Evolutionary conservation across 2,113 vertebrate genomes (phyloP), one percentile per base, ranked within the genome.

Genomic region (Thomomys bottae): DNA sequence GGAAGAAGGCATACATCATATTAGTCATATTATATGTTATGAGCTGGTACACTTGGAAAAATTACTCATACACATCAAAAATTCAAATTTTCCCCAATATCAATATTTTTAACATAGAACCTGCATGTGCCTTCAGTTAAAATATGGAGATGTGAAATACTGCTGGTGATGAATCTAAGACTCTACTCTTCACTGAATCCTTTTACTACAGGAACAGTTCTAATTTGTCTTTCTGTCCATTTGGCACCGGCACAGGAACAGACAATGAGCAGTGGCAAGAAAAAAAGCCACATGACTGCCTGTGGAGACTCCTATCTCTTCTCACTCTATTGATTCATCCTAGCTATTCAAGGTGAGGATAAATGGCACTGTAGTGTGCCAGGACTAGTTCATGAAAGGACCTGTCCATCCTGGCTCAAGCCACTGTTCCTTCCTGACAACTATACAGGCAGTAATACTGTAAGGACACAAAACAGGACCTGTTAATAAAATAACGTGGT

Each of bases 311-410:
- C 80, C 70, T n/a, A 61, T 87, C 91, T 89, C 83, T 54, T 86
- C 88, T 77, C 77, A 75, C 67, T 49, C 54, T 59, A 38, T 82
- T 96, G 95, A 95, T 97, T 96, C 94, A 94, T 91, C 93, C 89
- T 67, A 94, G 89, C 85, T 89, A 91, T 94, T 96, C 92, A 94
- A 97, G 92, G 89, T 89, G 90, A 96, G 72, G 76, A 94, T 67
- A 91, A 96, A 96, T 89, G 90, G 84, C 91, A 94, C 82, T 40
- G 83, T 80, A 88, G 76, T 84, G 91, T 92, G 84, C 68, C 83
- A 97, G 80, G 90, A 95, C 79, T 45, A 87, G 75, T 68, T 89
- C 68, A 70, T 76, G 84, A 84, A 91, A 34, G 85, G 87, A 95
- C 85, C 18, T 87, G 88, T 73, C 89, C 84, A 89, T 68, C 84